Base-by-base conservation (phyloP, 2,797 vertebrate genomes). In the Amblyopsis hoosieri region DNA sequence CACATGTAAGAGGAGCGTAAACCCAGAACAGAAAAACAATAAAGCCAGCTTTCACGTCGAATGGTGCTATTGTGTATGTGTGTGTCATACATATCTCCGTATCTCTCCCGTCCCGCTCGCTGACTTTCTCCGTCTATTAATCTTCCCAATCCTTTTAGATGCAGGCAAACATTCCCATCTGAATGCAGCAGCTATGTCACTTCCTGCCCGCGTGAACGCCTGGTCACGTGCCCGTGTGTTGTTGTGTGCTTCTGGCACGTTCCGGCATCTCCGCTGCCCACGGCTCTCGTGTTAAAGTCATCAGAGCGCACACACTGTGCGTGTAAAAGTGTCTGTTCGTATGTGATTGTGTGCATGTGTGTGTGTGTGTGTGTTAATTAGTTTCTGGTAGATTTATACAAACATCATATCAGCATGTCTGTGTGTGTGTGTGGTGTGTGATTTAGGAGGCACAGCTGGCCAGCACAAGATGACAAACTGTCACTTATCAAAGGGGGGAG, bases 391-490 rank as follows among this genome's bases (percentile, higher is more conserved):
- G 42, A 52, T 60, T 17, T 45, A 54, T 49, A 29, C 49, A 45
- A 83, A 86, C n/a, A 54, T 47, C 60, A 57, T 66, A 61, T 66
- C 64, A 60, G 57, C 59, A 31, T 17, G 31, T 62, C 59, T 23
- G 56, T 57, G 56, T 75, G 23, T 45, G 45, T 33, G 10, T 45
- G 13, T 33, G 53, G 82, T 87, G 86, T 87, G 85, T 89, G 90
- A 92, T 94, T 92, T 93, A 91, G 81, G 86, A 81, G 75, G 78
- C 91, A 89, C 95, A 96, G 93, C 95, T 96, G 95, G 94, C 92
- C 87, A 72, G 79, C 14, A 69, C 71, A 90, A 90, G 83, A 67
- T 88, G 92, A 91, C 91, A 93, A 86, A 87, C 85, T 80, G 71
- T 89, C 84, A 88, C 74, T 72, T 76, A 81, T 82, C 67, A 79